Base-by-base conservation (phyloP, 2,113 vertebrate species). In the Rousettus leschenaultii region DNA sequence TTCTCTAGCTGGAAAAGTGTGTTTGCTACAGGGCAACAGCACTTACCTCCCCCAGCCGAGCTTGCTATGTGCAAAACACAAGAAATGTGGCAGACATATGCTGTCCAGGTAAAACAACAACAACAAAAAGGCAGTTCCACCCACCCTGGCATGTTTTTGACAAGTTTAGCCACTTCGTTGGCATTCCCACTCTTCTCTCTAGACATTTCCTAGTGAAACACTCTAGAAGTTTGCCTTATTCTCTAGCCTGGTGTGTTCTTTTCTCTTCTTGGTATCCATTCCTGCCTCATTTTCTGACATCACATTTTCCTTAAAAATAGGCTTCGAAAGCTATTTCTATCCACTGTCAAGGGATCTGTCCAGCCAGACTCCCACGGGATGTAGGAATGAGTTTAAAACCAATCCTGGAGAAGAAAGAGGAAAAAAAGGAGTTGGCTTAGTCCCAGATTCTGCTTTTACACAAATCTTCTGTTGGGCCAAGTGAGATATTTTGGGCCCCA, bases 361-460 rank as follows among this genome's bases (percentile, higher is more conserved):
- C 90, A 89, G 79, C 96, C 97, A 97, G 96, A 97, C 97, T 97
- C 97, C 96, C 97, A 93, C 0, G 96, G 93, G 97, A 94, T 75
- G 43, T 43, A 82, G n/a, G 68, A 97, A 93, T 95, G 71, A 95
- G 80, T 90, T 94, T 94, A 86, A 97, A 97, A 74, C 74, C 91
- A 79, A 33, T 92, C 93, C 89, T 82, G 19, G 77, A 89, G 94
- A 84, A 86, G 70, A 78, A 59, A 87, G 89, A 5, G 35, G 26
- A 18, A 55, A 15, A 79, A 59, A 21, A 22, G 13, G 28, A 45
- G 38, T 89, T 96, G 91, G 88, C 85, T 94, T 79, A 33, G 96
- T 93, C 97, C 86, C 96, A 97, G 96, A 91, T 48, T 89, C 82
- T 3, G 3, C 78, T 91, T 95, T 88, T 91, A 83, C 96, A 96